Evolutionary conservation across 2,888 invertebrate genomes (phyloP), one percentile per base, ranked within the genome.

Genomic region (Rotaria macrura): DNA sequence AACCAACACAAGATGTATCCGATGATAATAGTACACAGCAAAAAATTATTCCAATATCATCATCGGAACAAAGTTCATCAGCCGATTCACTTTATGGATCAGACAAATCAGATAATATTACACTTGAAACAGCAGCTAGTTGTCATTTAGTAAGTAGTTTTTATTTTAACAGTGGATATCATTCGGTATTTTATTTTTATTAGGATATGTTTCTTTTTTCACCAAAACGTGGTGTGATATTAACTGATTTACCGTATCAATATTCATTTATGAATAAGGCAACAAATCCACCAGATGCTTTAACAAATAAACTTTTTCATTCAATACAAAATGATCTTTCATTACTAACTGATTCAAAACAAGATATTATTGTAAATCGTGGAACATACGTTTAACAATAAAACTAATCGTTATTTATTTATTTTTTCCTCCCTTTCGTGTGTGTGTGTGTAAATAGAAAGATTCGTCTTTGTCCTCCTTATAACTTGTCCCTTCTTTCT

Each of bases 61-160:
- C 79, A 25, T 79, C 79, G n/a, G 43, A 43, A 79, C 43, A 79
- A n/a, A 79, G 43, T 23, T 79, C 74, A 79, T 79, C 79, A 25
- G 79, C 43, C 4, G 43, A 38, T 38, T 79, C 43, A 79, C 34
- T 65, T 34, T 65, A 65, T 34, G 40, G 74, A 3, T 79, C 74
- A 79, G 74, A 79, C 9, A 79, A 79, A 79, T 79, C 79, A 7
- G 79, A 79, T 40, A 79, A 79, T 79, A 43, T 79, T n/a, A 79
- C 79, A 43, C 40, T 79, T 43, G 79, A 79, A 79, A 79, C 79
- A 79, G 38, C 79, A 43, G 43, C 34, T 10, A 79, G 79, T 79
- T 43, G 79, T n/a, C 40, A 79, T 79, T n/a, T 79, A 43, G 79
- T 79, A 79, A 79, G 79, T 65, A 4, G 47, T 17, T 40, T 43